phyloP scores from a whole-genome alignment of 2,113 vertebrate species.

The Gobius niger region DNA sequence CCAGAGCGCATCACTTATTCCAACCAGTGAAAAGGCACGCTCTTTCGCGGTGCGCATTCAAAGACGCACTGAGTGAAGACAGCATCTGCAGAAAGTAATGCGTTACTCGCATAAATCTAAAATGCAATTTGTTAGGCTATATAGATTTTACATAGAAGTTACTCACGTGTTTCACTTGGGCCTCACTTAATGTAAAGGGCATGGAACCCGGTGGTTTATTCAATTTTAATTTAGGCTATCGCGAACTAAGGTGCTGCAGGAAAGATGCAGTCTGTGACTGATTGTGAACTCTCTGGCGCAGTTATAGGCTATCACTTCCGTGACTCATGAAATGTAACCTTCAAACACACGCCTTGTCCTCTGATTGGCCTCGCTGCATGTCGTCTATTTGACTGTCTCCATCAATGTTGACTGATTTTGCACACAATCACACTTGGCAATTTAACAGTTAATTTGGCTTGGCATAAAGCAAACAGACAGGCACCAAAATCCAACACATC shows the following conservation, averaged over 20 bases:
- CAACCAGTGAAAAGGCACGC: constrained; percentile 19
- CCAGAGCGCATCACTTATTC: constrained; percentile 23
- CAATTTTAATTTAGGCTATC: neutral
- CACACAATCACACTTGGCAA: too few relatives aligned
- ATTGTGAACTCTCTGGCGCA: constrained; percentile 68
- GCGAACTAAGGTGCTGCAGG: constrained; percentile 1
- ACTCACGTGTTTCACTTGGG: too few relatives aligned
- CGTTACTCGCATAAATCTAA: neutral
- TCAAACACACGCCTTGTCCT: constrained; percentile 50
- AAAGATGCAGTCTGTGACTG: constrained; percentile 61
- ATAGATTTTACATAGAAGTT: too few relatives aligned
- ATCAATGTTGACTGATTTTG: too few relatives aligned
- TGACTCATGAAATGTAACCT: constrained; percentile 61
- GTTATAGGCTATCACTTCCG: constrained; percentile 62
- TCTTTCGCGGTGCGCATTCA: constrained; percentile 29
- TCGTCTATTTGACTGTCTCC: neutral
- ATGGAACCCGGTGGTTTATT: neutral
- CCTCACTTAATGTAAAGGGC: neutral
- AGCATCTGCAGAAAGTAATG: constrained; percentile 9
- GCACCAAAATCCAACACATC: too few relatives aligned
- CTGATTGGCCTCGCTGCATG: constrained; percentile 34
- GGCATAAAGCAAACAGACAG: too few relatives aligned
- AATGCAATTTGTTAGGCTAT: neutral
- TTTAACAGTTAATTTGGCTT: too few relatives aligned
- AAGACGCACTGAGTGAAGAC: constrained; percentile 39